phyloP scores from a whole-genome alignment of 2,888 invertebrate genomes.

The Drosophila helvetica region DNA sequence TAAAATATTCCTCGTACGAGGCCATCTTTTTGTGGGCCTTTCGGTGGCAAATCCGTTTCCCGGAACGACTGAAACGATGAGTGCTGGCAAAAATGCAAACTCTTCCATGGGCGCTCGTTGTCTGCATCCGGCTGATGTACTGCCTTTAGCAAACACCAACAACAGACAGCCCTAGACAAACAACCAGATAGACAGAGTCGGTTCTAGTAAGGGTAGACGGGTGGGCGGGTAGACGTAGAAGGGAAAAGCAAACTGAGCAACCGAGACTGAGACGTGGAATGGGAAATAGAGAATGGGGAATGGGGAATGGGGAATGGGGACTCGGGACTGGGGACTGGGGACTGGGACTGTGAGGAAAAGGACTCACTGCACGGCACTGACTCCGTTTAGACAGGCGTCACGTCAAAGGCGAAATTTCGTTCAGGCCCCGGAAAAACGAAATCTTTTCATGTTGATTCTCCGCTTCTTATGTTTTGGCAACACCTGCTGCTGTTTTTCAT shows the following conservation, averaged over 20 bases:
- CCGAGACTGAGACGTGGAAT: conserved; percentile 10
- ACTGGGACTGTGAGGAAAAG: conserved; percentile 3
- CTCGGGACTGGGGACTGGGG: neutral
- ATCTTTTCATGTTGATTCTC: conserved; percentile 46
- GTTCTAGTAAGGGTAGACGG: conserved; percentile 5
- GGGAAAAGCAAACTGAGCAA: conserved; percentile 20
- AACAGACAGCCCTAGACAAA: conserved; percentile 22
- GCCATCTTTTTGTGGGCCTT: neutral
- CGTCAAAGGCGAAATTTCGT: conserved; percentile 28
- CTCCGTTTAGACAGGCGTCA: conserved; percentile 54
- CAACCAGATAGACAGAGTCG: conserved; percentile 15
- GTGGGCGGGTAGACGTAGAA: conserved; percentile 3
- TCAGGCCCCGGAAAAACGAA: conserved; percentile 24
- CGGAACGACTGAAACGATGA: conserved; percentile 28
- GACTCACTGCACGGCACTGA: conserved; percentile 31
- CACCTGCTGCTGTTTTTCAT: conserved; percentile 71
- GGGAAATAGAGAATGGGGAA: too few relatives aligned
- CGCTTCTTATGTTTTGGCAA: conserved; percentile 38
- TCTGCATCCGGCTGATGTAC: conserved; percentile 59
- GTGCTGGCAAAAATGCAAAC: conserved; percentile 36
- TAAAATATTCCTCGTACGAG: conserved; percentile 6
- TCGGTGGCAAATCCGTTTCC: conserved; percentile 6
- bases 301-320: neutral
- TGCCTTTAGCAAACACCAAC: conserved; percentile 41
- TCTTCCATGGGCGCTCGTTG: conserved; percentile 24